Evolutionary conservation across 2,888 invertebrate species (phyloP).

Genomic region (Xanthorhoe spadicearia): DNA sequence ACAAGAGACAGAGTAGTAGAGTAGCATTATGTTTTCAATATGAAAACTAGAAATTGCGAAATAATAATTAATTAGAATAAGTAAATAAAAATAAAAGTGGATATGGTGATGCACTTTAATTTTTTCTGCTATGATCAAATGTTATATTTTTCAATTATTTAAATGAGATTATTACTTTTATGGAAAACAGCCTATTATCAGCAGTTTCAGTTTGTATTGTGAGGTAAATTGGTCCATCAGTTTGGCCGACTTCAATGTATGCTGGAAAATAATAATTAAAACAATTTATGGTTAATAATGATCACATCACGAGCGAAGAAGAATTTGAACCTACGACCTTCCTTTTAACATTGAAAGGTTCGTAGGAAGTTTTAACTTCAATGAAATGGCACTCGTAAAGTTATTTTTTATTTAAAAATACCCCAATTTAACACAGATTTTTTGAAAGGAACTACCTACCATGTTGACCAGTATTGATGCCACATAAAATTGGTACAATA

Average conservation of each 20-base stretch:
- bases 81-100: too few species aligned
- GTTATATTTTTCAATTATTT: neutral
- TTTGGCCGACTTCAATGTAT: conserved; percentile 88
- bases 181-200: conserved; percentile 85
- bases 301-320: neutral
- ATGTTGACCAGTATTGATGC: conserved; percentile 91
- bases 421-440: too few species aligned
- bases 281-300: neutral
- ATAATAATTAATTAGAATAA: too few species aligned
- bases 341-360: too few species aligned
- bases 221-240: conserved; percentile 86
- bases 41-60: too few species aligned
- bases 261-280: conserved; percentile 76
- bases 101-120: too few species aligned
- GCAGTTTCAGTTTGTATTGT: conserved; percentile 86
- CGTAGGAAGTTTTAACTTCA: too few species aligned
- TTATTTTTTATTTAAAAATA: too few species aligned
- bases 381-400: too few species aligned
- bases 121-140: too few species aligned
- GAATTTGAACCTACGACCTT: too few species aligned
- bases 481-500: conserved; percentile 89
- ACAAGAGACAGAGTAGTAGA: neutral
- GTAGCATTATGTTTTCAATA: neutral
- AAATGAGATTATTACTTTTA: conserved; percentile 76
- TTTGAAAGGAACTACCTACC: conserved; percentile 73